phyloP scores from a whole-genome alignment of 2,797 vertebrate genomes.

The Acanthopagrus latus region DNA sequence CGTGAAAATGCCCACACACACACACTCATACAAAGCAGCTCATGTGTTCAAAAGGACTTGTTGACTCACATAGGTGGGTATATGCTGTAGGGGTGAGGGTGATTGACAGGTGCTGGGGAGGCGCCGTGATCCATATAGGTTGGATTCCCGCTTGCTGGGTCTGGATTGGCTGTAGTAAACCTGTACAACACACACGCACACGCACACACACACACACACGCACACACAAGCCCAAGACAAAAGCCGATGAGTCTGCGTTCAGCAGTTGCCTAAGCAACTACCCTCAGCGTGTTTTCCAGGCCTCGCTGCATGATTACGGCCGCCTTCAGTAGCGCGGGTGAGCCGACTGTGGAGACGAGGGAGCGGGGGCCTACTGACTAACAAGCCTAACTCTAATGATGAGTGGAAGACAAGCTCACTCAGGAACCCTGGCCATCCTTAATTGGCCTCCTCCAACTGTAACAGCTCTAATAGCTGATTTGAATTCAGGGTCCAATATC shows the following conservation, averaged over 20 bases:
- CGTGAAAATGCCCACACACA: not conserved
- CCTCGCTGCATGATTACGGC: slow-evolving; percentile 65
- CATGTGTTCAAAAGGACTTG: not conserved
- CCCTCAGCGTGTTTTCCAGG: slow-evolving; percentile 64
- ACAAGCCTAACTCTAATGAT: slow-evolving; percentile 83
- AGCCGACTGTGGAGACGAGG: slow-evolving; percentile 40
- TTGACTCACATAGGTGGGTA: slow-evolving; percentile 92
- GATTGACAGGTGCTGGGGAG: slow-evolving; percentile 90
- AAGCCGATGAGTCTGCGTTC: slow-evolving; percentile 43
- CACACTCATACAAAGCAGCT: not conserved
- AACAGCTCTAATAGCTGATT: slow-evolving; percentile 78
- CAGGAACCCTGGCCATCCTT: slow-evolving; percentile 70
- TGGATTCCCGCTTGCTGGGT: slow-evolving; percentile 85
- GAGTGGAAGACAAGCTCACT: slow-evolving; percentile 67
- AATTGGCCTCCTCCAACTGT: slow-evolving; percentile 81
- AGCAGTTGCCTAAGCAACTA: slow-evolving; percentile 77
- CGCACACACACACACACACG: slow-evolving; percentile 25
- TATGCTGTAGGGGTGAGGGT: slow-evolving; percentile 89
- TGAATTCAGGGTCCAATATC: slow-evolving; percentile 75
- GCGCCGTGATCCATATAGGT: slow-evolving; percentile 97
- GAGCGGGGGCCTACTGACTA: slow-evolving; percentile 63
- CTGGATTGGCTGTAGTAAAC: slow-evolving; percentile 91
- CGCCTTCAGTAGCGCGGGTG: slow-evolving; percentile 27
- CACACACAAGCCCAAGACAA: slow-evolving; percentile 28
- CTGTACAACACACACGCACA: slow-evolving; percentile 72